A percentile compares a stretch with the other conserved stretches of the same genome.
phyloP scores from a whole-genome alignment of 2,797 vertebrate species.

The Channa striata region DNA sequence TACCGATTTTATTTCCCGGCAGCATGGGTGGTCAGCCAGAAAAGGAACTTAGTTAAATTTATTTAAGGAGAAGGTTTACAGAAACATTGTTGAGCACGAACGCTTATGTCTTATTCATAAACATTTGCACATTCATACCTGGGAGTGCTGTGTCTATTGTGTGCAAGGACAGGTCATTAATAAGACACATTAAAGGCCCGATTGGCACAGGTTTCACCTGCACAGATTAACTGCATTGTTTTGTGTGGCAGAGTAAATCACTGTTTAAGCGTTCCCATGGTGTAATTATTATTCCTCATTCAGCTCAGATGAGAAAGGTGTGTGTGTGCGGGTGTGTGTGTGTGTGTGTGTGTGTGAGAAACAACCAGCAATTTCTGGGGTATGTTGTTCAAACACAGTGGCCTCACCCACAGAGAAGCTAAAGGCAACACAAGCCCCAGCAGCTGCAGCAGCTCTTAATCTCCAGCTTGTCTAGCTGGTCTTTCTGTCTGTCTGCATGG shows the following conservation, averaged over 20 bases:
- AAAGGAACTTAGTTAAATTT: constrained; percentile 4
- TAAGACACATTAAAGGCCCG: constrained; percentile 6
- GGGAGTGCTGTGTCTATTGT: constrained; percentile 5
- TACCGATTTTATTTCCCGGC: constrained; percentile 12
- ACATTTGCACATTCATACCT: constrained; percentile 33
- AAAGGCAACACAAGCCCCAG: constrained; percentile 44
- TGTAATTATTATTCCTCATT: constrained; percentile 40
- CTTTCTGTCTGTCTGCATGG: constrained; percentile 46
- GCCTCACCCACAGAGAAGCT: constrained; percentile 66
- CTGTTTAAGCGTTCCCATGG: constrained; percentile 42
- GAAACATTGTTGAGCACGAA: background rate
- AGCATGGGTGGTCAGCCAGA: background rate
- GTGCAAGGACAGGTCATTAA: background rate
- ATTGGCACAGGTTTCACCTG: constrained; percentile 2
- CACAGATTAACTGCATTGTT: constrained; percentile 24
- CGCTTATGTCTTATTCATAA: constrained; percentile 6
- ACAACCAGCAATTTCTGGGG: constrained; percentile 61
- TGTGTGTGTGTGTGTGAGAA: constrained; percentile 24
- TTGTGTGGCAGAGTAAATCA: constrained; percentile 51
- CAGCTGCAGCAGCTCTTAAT: constrained; percentile 64
- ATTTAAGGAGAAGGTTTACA: constrained; percentile 11
- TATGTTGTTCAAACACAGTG: constrained; percentile 63
- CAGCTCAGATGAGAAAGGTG: constrained; percentile 35
- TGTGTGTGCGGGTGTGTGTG: constrained; percentile 22
- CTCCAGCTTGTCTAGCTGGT: constrained; percentile 68